A percentile compares a stretch with the other conserved stretches of the same genome.
Evolutionary conservation across 64 coral and sea anemone species (phyloP).

Genomic region (Actinia tenebrosa): DNA sequence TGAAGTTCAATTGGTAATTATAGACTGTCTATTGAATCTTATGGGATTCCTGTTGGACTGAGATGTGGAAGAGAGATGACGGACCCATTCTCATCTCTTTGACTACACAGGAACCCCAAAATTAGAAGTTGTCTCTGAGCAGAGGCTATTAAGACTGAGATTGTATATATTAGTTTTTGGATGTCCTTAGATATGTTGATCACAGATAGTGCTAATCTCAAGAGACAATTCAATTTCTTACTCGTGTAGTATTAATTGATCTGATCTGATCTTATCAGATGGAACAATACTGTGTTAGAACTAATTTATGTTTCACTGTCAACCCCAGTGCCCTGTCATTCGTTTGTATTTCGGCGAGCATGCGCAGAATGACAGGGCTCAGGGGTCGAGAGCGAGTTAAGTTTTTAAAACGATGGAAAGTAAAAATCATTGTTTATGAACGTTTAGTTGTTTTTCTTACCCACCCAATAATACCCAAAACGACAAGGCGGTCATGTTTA

Average conservation of each 20-base stretch:
- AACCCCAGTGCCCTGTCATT: too few relatives aligned
- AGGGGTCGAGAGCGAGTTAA: neutral
- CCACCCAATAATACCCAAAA: too few relatives aligned
- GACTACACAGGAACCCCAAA: too few relatives aligned
- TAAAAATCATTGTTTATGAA: neutral
- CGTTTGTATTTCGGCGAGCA: too few relatives aligned
- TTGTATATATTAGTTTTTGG: neutral
- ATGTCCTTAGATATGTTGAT: neutral
- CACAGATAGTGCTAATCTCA: neutral
- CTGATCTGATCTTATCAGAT: conserved; percentile 2
- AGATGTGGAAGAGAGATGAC: too few relatives aligned
- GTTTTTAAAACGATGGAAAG: conserved; percentile 1
- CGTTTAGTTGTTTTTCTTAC: neutral
- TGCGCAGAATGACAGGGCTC: too few relatives aligned
- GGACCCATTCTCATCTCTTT: too few relatives aligned
- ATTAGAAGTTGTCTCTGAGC: too few relatives aligned
- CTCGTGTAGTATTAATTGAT: neutral
- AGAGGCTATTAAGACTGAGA: neutral
- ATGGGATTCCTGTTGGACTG: too few relatives aligned
- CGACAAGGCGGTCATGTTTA: too few relatives aligned
- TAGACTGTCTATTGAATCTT: too few relatives aligned
- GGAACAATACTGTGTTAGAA: neutral
- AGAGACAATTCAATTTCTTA: neutral
- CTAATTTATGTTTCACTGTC: neutral
- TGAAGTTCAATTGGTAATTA: too few relatives aligned